These are phyloP conservation scores for Thysanoteuthis rhombus DNA, from an alignment of 2,888 invertebrate species.

Conservation along the genomic window DNA sequence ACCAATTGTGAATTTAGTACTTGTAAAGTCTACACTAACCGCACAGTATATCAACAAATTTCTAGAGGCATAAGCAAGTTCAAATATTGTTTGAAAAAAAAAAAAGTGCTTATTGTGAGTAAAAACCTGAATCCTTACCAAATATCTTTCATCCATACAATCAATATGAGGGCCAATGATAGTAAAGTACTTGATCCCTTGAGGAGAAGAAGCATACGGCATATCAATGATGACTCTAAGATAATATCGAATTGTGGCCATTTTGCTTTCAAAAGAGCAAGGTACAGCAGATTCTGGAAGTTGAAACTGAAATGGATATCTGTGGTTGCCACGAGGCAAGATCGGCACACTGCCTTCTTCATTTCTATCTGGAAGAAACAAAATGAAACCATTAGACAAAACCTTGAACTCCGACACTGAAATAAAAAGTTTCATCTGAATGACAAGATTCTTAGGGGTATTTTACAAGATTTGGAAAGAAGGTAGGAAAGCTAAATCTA, in stretches of 20 bases:
- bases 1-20: too few relatives aligned
- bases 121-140: conserved; percentile 72
- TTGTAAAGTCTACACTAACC: too few relatives aligned
- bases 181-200: conserved; percentile 83
- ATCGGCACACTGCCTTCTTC: conserved; percentile 70
- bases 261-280: conserved; percentile 81
- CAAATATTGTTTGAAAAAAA: too few relatives aligned
- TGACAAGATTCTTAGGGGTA: conserved; percentile 74
- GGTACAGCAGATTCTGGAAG: conserved; percentile 80
- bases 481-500: too few relatives aligned
- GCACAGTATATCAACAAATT: too few relatives aligned
- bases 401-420: neutral
- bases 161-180: conserved; percentile 82
- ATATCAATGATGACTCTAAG: conserved; percentile 75
- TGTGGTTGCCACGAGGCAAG: conserved; percentile 77
- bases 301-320: conserved; percentile 78
- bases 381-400: neutral
- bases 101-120: too few relatives aligned
- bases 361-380: conserved; percentile 55
- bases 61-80: too few relatives aligned
- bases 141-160: conserved; percentile 82
- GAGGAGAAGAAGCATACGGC: conserved; percentile 81
- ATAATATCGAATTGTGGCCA: conserved; percentile 79
- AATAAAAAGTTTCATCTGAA: conserved; percentile 75
- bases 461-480: too few relatives aligned